These are phyloP conservation scores for zebrafish (Danio rerio) DNA, from an alignment of 2,113 vertebrate genomes.

Conservation along the genomic window GRCz12tu NC_133196.1:38297501-38298000, in stretches of 20 bases:
- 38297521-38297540: conserved; percentile 57
- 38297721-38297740: conserved; percentile 61
- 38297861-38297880: conserved; percentile 21
- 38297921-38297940: no score
- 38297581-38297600: conserved; percentile 60
- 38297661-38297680: conserved; percentile 59
- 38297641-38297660: conserved; percentile 48
- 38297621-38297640: conserved; percentile 35
- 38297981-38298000: no score
- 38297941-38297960: no score
- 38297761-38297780: conserved; percentile 63
- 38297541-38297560: conserved; percentile 49
- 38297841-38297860: conserved; percentile 47
- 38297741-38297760: conserved; percentile 64
- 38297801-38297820: conserved; percentile 59
- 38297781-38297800: conserved; percentile 68
- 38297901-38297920: neutral
- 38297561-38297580: conserved; percentile 60
- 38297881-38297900: neutral
- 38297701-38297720: conserved; percentile 41
- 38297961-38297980: no score
- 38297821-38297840: conserved; percentile 54
- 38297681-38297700: conserved; percentile 54
- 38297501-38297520: conserved; percentile 1
- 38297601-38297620: conserved; percentile 50